Conservation (phyloP, 1,140 invertebrate species). For the Oreohelix idahoensis region DNA sequence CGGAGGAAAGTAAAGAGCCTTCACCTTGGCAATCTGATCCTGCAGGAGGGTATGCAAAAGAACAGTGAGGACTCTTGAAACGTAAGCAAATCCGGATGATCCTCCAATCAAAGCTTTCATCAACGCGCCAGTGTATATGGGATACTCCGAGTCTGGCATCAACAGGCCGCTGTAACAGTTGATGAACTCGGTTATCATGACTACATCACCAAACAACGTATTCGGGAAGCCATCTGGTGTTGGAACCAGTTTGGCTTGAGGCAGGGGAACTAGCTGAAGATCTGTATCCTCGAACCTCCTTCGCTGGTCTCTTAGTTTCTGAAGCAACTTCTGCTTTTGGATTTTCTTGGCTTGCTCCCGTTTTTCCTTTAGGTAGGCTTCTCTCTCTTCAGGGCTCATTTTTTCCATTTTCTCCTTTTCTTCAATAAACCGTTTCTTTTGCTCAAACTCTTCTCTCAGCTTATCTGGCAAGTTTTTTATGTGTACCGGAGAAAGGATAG, state of each 20-base stretch:
- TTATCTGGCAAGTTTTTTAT: constrained; percentile 57
- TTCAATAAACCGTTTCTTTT: constrained; percentile 57
- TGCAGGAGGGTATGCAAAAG: constrained; percentile 70
- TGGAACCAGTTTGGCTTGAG: constrained; percentile 63
- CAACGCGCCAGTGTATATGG: constrained; percentile 65
- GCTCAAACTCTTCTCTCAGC: constrained; percentile 58
- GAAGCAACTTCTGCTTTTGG: constrained; percentile 43
- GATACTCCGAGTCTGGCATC: constrained; percentile 69
- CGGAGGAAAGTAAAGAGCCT: not conserved
- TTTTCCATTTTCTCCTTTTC: constrained; percentile 66
- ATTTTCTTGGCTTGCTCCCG: constrained; percentile 52
- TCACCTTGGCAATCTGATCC: constrained; percentile 69
- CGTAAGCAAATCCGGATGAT: constrained; percentile 61
- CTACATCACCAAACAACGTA: constrained; percentile 71
- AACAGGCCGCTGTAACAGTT: constrained; percentile 67
- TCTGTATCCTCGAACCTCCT: constrained; percentile 66
- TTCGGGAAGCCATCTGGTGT: constrained; percentile 70
- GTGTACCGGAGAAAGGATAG: constrained; percentile 60
- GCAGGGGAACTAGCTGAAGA: constrained; percentile 64
- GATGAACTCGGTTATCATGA: constrained; percentile 72
- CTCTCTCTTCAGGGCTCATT: constrained; percentile 66
- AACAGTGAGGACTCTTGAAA: constrained; percentile 59
- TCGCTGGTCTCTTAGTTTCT: constrained; percentile 37
- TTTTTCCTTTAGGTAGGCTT: constrained; percentile 61
- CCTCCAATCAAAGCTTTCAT: constrained; percentile 65